Base-by-base conservation (phyloP, 2,888 invertebrate genomes). In the Pseudococcus jackbeardsleyi region DNA sequence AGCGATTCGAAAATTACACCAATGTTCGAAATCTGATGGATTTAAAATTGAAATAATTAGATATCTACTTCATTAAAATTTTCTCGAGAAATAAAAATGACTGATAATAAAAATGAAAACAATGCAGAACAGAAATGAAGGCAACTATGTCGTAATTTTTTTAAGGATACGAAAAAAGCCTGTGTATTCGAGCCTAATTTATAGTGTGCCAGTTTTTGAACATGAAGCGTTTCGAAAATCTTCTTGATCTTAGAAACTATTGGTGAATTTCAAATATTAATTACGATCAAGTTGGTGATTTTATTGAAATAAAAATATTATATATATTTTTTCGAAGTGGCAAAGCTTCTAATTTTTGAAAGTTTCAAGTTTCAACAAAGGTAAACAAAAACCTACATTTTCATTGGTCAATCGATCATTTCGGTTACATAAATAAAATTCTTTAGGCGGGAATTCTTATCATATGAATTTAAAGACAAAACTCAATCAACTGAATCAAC, bases 401-500 rank as follows among this genome's bases (percentile, higher is more conserved):
- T 42, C n/a, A 79, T 79, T 79, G 79, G 79, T 46, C 19, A 17
- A 79, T 79, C n/a, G 42, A 7, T 11, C 17, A 79, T 9, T 79
- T 11, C 79, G 5, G 19, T 72, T 39, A 1, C 46, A 82, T 82
- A 33, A 33, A 42, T 5, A 82, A 19, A 7, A 11, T 4, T 0
- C 9, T 82, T 82, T 82, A 12, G 3, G 79, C 79, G 79, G 46
- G 79, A 82, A 46, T 46, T 82, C 15, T 82, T 82, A 82, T 82
- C 79, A 82, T 2, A 12, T 50, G 48, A 42, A 15, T 50, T 50
- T 12, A 7, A 46, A 46, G 11, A 50, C 12, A 50, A 50, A 50
- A n/a, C n/a, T n/a, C n/a, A n/a, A n/a, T n/a, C n/a, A n/a, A n/a
- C n/a, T n/a, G n/a, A n/a, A n/a, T n/a, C n/a, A n/a, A n/a, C n/a